Evolutionary conservation across 2,113 vertebrate genomes (phyloP).

Genomic region (Phainopepla nitens): DNA sequence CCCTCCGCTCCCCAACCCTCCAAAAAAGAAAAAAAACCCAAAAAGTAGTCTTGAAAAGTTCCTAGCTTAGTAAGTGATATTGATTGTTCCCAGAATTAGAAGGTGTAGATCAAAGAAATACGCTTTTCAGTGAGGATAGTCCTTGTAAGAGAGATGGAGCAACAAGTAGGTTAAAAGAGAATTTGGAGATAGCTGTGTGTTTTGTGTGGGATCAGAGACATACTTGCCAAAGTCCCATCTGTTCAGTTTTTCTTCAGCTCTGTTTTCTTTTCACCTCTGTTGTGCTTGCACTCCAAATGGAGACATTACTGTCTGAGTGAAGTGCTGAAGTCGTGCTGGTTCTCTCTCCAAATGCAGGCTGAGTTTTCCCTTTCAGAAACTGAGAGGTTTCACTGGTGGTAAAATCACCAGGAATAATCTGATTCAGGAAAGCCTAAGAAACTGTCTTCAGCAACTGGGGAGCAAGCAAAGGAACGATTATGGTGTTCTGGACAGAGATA

Average conservation of each 20-base stretch:
- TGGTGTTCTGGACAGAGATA: background rate
- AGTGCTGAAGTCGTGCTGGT: background rate
- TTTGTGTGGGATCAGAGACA: background rate
- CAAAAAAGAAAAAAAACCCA: background rate
- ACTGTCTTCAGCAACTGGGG: background rate
- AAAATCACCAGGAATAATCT: background rate
- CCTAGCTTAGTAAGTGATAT: background rate
- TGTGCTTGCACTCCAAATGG: background rate
- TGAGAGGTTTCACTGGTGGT: background rate
- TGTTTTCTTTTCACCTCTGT: slow-evolving; percentile 24
- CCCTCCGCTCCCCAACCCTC: rapidly evolving
- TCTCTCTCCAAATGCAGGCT: background rate
- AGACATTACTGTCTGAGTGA: background rate
- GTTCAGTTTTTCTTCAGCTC: background rate
- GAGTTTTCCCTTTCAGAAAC: background rate
- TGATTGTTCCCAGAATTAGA: background rate
- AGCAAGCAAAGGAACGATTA: background rate
- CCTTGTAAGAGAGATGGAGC: background rate
- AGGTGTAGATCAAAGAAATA: background rate
- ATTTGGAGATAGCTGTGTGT: background rate
- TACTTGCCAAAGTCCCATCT: slow-evolving; percentile 6
- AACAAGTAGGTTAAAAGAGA: background rate
- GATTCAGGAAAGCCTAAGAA: background rate
- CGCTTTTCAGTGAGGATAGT: background rate
- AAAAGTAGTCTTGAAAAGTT: background rate